Percentiles rank a stretch among this genome's conserved stretches.
These are phyloP conservation scores for Oedothorax gibbosus DNA, from an alignment of 1,140 invertebrate species.

Conservation along the genomic window DNA sequence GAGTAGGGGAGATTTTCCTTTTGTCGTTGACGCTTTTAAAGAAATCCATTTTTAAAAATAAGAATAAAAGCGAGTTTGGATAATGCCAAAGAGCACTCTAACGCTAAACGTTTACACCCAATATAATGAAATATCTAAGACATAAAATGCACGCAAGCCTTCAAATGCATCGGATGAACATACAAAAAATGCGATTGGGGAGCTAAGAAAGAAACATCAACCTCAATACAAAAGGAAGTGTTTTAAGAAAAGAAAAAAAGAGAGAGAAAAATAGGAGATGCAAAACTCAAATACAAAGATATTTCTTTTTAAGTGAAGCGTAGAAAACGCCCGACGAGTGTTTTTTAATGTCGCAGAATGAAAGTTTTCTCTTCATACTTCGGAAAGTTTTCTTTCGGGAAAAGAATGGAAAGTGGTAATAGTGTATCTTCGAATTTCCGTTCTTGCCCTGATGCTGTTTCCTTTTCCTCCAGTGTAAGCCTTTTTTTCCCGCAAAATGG, in stretches of 20 bases:
- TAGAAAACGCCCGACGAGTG: slow-evolving; percentile 27
- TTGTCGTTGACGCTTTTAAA: background rate
- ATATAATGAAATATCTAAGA: too few species aligned
- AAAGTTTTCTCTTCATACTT: slow-evolving; percentile 27
- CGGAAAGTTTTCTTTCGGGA: background rate
- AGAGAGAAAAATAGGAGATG: background rate
- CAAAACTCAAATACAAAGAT: slow-evolving; percentile 32
- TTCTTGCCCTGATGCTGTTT: background rate
- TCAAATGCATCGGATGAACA: background rate
- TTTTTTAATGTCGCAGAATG: slow-evolving; percentile 41
- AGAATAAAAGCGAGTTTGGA: too few species aligned
- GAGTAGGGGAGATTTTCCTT: background rate
- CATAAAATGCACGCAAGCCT: background rate
- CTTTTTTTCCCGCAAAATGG: background rate
- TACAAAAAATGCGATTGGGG: background rate
- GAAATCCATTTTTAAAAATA: too few species aligned
- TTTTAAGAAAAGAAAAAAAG: slow-evolving; percentile 2
- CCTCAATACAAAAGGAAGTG: slow-evolving; percentile 10
- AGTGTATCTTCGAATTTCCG: slow-evolving; percentile 10
- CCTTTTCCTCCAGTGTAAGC: background rate
- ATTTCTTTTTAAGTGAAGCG: slow-evolving; percentile 41
- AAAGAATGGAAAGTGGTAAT: slow-evolving; percentile 44
- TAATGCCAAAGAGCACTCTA: too few species aligned
- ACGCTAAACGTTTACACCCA: too few species aligned
- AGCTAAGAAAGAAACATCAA: slow-evolving; percentile 3